Percentiles rank a stretch among this genome's conserved stretches.
Evolutionary conservation across 2,113 vertebrate species (phyloP).

Genomic region (Beaufortia kweichowensis): DNA sequence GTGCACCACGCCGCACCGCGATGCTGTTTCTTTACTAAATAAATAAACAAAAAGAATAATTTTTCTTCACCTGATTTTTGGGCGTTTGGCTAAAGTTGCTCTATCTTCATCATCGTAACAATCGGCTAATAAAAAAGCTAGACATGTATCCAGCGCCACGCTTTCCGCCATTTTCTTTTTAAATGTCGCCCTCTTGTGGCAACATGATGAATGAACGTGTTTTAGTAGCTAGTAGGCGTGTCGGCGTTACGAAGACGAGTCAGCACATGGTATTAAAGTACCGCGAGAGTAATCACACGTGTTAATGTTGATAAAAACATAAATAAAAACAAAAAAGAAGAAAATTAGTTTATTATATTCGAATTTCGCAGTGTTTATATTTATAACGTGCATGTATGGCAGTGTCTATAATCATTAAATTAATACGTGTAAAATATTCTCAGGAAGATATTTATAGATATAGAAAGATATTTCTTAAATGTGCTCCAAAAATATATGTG

Average conservation of each 20-base stretch:
- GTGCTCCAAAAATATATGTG: background rate
- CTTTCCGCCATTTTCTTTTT: background rate
- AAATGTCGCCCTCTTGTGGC: conserved; percentile 17
- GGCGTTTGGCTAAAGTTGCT: background rate
- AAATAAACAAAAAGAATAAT: background rate
- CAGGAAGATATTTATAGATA: background rate
- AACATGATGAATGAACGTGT: too few species aligned
- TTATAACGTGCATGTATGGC: background rate
- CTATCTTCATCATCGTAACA: conserved; percentile 45
- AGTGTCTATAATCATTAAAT: background rate
- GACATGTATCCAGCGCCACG: conserved; percentile 43
- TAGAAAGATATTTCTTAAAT: background rate
- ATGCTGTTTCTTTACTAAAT: background rate
- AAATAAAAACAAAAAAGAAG: too few species aligned
- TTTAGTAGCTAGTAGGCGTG: too few species aligned
- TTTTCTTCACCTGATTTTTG: conserved; percentile 25
- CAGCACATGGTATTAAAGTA: too few species aligned
- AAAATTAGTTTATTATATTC: too few species aligned
- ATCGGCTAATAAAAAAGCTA: conserved; percentile 55
- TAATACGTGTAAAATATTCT: too few species aligned
- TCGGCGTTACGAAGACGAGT: too few species aligned
- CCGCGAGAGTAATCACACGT: too few species aligned
- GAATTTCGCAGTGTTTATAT: too few species aligned
- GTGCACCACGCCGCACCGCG: background rate
- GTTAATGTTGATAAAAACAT: too few species aligned